Percentiles rank a stretch among this genome's conserved stretches.
phyloP scores from a whole-genome alignment of 2,797 vertebrate species.

The Premnoplex brunnescens region DNA sequence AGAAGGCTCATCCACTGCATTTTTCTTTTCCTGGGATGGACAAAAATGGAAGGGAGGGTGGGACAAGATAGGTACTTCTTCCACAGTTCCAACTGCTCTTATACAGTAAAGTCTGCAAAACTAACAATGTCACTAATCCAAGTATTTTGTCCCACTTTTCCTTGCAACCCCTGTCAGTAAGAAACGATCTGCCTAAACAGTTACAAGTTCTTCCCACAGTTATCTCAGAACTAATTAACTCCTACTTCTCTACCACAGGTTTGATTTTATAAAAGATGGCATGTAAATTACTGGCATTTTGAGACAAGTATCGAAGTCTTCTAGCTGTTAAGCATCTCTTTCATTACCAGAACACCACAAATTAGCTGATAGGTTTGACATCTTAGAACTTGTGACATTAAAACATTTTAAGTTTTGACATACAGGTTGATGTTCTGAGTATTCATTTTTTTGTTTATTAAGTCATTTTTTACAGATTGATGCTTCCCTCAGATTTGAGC shows the following conservation, averaged over 20 bases:
- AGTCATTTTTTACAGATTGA: conserved; percentile 35
- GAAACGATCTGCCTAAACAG: background rate
- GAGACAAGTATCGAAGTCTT: conserved; percentile 5
- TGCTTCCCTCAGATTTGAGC: background rate
- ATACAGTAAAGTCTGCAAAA: background rate
- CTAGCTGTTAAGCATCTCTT: background rate
- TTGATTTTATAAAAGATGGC: background rate
- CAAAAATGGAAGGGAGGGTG: background rate
- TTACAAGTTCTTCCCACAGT: background rate
- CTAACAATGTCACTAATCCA: background rate
- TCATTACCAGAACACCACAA: background rate
- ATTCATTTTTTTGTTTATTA: background rate
- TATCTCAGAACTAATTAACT: background rate
- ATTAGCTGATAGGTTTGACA: background rate
- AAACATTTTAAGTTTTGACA: background rate
- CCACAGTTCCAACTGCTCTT: background rate
- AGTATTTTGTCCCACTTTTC: background rate
- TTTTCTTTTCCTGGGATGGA: background rate
- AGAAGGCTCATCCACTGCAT: background rate
- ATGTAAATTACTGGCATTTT: background rate
- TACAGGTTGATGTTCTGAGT: background rate
- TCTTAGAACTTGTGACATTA: background rate
- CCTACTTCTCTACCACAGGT: conserved; percentile 32
- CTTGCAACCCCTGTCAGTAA: background rate
- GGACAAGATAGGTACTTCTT: background rate